These are phyloP conservation scores for Lasioglossum leucozonium DNA, from an alignment of 2,888 invertebrate genomes.

Conservation along the genomic window DNA sequence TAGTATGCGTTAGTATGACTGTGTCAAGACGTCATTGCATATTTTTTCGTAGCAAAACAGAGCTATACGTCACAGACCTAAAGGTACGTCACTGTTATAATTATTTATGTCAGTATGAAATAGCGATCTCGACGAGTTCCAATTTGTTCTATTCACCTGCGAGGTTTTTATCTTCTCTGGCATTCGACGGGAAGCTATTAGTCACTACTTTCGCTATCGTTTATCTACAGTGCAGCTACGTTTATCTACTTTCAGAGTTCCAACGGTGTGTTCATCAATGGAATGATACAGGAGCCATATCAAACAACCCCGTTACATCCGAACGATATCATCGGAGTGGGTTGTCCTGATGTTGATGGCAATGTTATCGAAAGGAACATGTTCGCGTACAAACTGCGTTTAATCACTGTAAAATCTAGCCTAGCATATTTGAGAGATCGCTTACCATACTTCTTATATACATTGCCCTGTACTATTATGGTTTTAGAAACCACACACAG, in stretches of 20 bases:
- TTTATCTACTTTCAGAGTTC: constrained; percentile 85
- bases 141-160: neutral
- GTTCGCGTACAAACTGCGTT: constrained; percentile 62
- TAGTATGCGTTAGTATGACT: constrained; percentile 73
- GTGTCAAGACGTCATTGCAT: constrained; percentile 79
- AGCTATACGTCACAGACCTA: constrained; percentile 75
- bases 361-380: neutral
- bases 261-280: constrained; percentile 87
- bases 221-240: neutral
- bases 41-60: constrained; percentile 65
- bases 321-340: constrained; percentile 86
- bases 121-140: no score
- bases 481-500: neutral
- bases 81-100: constrained; percentile 59
- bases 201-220: neutral
- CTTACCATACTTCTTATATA: neutral
- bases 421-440: neutral
- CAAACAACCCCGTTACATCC: constrained; percentile 82
- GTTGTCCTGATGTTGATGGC: constrained; percentile 71
- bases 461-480: neutral
- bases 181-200: no score
- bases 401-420: constrained; percentile 43
- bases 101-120: neutral
- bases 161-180: neutral
- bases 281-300: constrained; percentile 82